Evolutionary conservation across 2,888 invertebrate genomes (phyloP).

Genomic region (Exocentrus adspersus): DNA sequence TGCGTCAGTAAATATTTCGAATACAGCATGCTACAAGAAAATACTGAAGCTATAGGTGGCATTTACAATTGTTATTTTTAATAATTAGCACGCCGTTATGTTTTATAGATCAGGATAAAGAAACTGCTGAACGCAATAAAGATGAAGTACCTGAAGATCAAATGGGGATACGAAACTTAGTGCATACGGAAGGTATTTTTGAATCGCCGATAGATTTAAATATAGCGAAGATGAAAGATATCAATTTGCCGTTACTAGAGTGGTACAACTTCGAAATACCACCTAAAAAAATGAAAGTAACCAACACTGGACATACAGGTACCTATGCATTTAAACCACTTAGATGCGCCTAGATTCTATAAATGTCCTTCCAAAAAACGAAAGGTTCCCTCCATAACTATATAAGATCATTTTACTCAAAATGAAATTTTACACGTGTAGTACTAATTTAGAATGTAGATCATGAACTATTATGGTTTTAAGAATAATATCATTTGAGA

Average conservation of each 20-base stretch:
- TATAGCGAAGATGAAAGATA: constrained; percentile 54
- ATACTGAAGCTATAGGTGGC: background rate
- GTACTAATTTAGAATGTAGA: too few relatives aligned
- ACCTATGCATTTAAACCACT: too few relatives aligned
- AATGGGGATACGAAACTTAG: constrained; percentile 48
- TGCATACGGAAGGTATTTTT: constrained; percentile 52
- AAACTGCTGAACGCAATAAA: constrained; percentile 4
- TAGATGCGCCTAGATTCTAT: too few relatives aligned
- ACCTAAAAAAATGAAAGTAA: constrained; percentile 73
- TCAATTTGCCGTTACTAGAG: constrained; percentile 65
- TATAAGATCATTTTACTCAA: too few relatives aligned
- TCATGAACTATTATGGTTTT: too few relatives aligned
- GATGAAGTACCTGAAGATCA: constrained; percentile 22
- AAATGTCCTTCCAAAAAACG: too few relatives aligned
- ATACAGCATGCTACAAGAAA: background rate
- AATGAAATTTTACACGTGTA: too few relatives aligned
- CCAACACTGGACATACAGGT: constrained; percentile 76
- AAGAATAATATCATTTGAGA: too few relatives aligned
- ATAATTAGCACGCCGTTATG: background rate
- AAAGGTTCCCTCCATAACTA: too few relatives aligned
- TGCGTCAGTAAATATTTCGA: background rate
- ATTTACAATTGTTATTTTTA: background rate
- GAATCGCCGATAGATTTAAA: constrained; percentile 65
- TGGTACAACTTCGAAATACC: constrained; percentile 70
- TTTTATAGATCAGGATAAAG: background rate